Conservation (phyloP, 2,113 vertebrate genomes). For the Tragelaphus scriptus region DNA sequence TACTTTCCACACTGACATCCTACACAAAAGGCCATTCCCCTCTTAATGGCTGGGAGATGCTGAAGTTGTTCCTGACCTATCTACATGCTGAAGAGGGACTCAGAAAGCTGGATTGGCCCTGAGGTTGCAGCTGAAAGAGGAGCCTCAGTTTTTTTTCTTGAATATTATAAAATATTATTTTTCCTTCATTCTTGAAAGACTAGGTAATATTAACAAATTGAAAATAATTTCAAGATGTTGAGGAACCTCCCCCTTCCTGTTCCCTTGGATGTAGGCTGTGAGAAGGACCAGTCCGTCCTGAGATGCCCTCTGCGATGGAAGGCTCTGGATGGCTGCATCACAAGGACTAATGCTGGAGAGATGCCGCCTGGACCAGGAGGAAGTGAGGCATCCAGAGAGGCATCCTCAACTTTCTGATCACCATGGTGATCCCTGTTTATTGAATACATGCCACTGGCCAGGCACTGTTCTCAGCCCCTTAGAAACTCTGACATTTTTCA, state of each 20-base stretch:
- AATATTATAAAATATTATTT: not conserved
- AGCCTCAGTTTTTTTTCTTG: not conserved
- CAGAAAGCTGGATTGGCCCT: not conserved
- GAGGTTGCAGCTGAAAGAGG: not conserved
- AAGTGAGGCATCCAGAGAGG: not conserved
- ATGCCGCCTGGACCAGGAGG: not conserved
- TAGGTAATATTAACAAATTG: not conserved
- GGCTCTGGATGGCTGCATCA: not conserved
- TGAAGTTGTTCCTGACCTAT: not conserved
- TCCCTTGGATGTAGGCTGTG: too few species aligned
- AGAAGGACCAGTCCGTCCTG: not conserved
- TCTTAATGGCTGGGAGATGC: not conserved
- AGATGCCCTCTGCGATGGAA: not conserved
- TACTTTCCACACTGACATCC: not conserved
- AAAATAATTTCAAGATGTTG: not conserved
- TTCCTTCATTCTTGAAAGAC: not conserved
- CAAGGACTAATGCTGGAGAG: not conserved
- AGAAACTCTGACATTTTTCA: not conserved
- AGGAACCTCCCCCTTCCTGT: too few species aligned
- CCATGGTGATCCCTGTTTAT: not conserved
- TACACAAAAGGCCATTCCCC: fast-evolving
- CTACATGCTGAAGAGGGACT: not conserved
- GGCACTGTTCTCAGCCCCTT: not conserved
- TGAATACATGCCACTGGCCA: not conserved
- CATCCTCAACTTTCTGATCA: too few species aligned